These are phyloP conservation scores for Elegia similella DNA, from an alignment of 2,888 invertebrate genomes.

Conservation along the genomic window DNA sequence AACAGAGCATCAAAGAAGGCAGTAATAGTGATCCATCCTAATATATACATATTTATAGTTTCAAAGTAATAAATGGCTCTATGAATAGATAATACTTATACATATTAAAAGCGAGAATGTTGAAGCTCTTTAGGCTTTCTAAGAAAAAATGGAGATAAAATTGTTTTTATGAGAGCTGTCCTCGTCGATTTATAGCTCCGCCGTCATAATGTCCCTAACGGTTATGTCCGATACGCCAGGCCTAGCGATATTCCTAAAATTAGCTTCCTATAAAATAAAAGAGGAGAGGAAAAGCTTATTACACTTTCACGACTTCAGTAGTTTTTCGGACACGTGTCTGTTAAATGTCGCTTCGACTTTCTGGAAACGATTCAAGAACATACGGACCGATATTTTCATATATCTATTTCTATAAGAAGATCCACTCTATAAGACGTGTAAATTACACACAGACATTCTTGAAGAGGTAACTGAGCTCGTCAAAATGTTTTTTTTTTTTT, in stretches of 20 bases:
- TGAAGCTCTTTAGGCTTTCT: not conserved
- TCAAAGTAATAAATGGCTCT: not conserved
- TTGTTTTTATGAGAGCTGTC: not conserved
- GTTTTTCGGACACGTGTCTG: not conserved
- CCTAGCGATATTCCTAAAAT: not conserved
- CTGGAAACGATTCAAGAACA: no score
- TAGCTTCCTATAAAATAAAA: not conserved
- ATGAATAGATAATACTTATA: not conserved
- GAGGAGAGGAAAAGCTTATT: not conserved
- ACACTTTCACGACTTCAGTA: not conserved
- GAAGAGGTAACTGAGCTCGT: no score
- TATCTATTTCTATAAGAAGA: no score
- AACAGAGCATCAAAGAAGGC: not conserved
- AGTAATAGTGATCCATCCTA: not conserved
- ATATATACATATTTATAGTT: not conserved
- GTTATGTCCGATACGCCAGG: not conserved
- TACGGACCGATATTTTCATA: no score
- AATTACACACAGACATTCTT: no score
- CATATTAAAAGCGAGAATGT: not conserved
- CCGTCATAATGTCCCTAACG: constrained; percentile 7
- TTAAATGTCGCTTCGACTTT: no score
- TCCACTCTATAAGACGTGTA: no score
- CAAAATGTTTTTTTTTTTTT: no score
- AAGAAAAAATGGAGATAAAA: not conserved
- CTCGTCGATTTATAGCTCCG: not conserved